Base-by-base conservation (phyloP, 2,888 invertebrate species). In the Hyppa rectilinea region DNA sequence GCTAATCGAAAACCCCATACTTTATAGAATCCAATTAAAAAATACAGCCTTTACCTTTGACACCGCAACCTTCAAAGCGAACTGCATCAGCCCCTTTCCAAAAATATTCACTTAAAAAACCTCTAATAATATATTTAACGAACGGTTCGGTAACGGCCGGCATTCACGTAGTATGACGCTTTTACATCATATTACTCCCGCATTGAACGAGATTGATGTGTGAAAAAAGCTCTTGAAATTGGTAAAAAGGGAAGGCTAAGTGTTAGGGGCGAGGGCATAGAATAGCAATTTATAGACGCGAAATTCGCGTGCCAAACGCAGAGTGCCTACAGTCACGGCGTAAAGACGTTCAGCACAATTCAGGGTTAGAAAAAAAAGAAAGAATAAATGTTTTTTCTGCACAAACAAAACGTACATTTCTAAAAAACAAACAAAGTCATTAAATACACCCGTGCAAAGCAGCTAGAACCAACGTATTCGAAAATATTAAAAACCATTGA, bases 231-330 rank as follows among this genome's bases (percentile, higher is more conserved):
- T 92, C 90, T 92, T 91, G 93, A 95, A 95, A 95, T 95, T 95
- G 95, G 93, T 94, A 93, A 95, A 95, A 95, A 95, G 94, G 95
- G 93, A 93, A 93, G 91, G 92, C 95, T 95, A 95, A 95, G 95
- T 95, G 95, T 94, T 90, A 88, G 88, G 92, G 92, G 88, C 87
- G 90, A 90, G 92, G 14, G 12, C 71, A 68, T 23, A 49, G 71
- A 76, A 12, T 43, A 20, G 10, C 10, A 14, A 75, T 0, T 14
- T n/a, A 12, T 43, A 72, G 76, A 68, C 5, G 29, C 3, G 71
- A 43, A n/a, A 23, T 10, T 47, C 17, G 12, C 2, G 7, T 10
- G 26, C 20, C 0, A 0, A 63, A 50, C 10, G 29, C 12, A 23
- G 7, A 56, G 26, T 47, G 65, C 45, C 26, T 14, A 29, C 6